Conservation (phyloP, 2,888 invertebrate genomes). For the Drosophila antonietae region DNA sequence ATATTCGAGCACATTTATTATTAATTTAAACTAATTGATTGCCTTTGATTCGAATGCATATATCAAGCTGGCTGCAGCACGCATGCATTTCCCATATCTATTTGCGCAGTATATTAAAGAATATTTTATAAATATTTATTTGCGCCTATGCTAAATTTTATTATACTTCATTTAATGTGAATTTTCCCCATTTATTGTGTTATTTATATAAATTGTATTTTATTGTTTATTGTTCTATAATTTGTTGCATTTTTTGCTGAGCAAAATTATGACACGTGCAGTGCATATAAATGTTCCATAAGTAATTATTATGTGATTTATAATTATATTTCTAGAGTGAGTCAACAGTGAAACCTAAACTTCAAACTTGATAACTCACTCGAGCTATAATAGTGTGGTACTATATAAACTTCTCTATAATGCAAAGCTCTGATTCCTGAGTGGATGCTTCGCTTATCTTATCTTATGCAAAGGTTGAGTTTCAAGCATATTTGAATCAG, state of each 20-base stretch:
- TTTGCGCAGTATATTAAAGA: background rate
- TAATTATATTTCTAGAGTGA: background rate
- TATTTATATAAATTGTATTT: background rate
- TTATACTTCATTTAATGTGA: background rate
- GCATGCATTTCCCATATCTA: conserved; percentile 11
- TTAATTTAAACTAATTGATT: conserved; percentile 52
- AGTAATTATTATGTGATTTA: no score
- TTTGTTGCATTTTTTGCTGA: background rate
- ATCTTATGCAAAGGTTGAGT: no score
- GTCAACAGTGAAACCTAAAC: no score
- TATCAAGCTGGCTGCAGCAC: conserved; percentile 4
- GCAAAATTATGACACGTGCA: no score
- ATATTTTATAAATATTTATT: conserved; percentile 3
- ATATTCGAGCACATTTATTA: conserved; percentile 45
- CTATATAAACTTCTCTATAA: no score
- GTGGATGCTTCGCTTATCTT: no score
- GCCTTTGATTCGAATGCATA: conserved; percentile 30
- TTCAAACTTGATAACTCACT: no score
- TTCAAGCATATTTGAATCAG: no score
- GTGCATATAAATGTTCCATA: no score
- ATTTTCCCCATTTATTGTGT: background rate
- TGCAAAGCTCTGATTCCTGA: no score
- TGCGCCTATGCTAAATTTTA: background rate
- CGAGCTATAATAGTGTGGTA: no score
- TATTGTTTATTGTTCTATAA: background rate